Base-by-base conservation (phyloP, 2,797 vertebrate species). In the Chrosomus eos region DNA sequence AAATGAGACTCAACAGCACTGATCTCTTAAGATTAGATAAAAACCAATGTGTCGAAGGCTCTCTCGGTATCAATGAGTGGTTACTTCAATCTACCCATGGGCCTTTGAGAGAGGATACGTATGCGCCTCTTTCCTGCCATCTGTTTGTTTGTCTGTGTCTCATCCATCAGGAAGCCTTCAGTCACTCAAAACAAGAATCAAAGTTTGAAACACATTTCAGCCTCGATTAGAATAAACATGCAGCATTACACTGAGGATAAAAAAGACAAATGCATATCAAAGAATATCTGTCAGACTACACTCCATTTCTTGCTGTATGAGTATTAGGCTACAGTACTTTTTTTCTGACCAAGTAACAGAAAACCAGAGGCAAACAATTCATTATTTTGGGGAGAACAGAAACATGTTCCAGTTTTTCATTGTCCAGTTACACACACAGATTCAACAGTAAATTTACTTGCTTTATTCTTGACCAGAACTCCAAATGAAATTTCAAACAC, bases 331-430 rank as follows among this genome's bases (percentile, higher is more conserved):
- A 77, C n/a, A 83, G 48, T 45, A 70, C 5, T 8, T 77, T 64
- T 82, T 60, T 73, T 72, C 11, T 62, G 62, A 80, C 53, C 16
- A 40, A 72, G 80, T 68, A 87, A 60, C 75, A 83, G 66, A 81
- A 31, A 45, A 72, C 81, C 23, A 53, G 55, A 85, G 79, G 70
- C 68, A 88, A 85, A 81, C 77, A 87, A 78, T 85, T 3, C 68
- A 83, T 87, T 85, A 85, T 81, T 83, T 72, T 72, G 80, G 33
- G 55, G 5, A 67, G 36, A 78, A 67, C 81, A 73, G 83, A 87
- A 58, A 45, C 77, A 67, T 68, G 38, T 86, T 78, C 31, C 74
- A 81, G 43, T 26, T 53, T 82, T 87, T 73, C 36, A 67, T 73
- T 71, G 64, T 85, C 83, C 80, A 19, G 31, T 60, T 45, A 80